Evolutionary conservation across 2,797 vertebrate genomes (phyloP).

Genomic region (Adelosebastes latens): DNA sequence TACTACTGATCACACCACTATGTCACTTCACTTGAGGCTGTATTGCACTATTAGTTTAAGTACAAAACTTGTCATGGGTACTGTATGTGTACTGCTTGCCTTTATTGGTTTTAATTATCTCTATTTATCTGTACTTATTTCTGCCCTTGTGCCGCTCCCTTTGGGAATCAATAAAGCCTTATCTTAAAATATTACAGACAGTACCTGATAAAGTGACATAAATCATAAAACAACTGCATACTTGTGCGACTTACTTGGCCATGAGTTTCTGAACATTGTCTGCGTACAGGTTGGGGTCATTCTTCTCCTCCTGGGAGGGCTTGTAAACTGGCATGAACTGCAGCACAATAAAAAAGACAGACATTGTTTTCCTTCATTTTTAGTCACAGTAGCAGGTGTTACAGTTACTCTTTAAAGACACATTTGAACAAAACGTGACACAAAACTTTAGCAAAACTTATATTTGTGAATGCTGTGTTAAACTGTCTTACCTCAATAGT

Average conservation of each 20-base stretch:
- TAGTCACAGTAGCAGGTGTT: neutral
- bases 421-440: neutral
- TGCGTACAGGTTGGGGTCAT: constrained; percentile 87
- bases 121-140: neutral
- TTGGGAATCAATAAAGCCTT: neutral
- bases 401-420: neutral
- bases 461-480: neutral
- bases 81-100: too few relatives aligned
- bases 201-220: neutral
- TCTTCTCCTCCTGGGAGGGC: constrained; percentile 85
- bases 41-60: too few relatives aligned
- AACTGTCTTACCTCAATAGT: constrained; percentile 86
- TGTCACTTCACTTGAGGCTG: too few relatives aligned
- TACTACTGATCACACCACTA: neutral
- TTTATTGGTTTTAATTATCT: too few relatives aligned
- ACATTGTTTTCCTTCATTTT: neutral
- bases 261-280: constrained; percentile 91
- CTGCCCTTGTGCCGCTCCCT: neutral
- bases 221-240: neutral
- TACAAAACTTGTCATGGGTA: too few relatives aligned
- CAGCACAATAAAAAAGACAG: constrained; percentile 17
- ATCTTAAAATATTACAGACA: neutral
- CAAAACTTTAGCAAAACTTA: too few relatives aligned
- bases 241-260: constrained; percentile 83
- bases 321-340: constrained; percentile 91